Evolutionary conservation across 2,113 vertebrate genomes (phyloP), one percentile per base, ranked within the genome.

Genomic region (Dendropsophus ebraccatus): DNA sequence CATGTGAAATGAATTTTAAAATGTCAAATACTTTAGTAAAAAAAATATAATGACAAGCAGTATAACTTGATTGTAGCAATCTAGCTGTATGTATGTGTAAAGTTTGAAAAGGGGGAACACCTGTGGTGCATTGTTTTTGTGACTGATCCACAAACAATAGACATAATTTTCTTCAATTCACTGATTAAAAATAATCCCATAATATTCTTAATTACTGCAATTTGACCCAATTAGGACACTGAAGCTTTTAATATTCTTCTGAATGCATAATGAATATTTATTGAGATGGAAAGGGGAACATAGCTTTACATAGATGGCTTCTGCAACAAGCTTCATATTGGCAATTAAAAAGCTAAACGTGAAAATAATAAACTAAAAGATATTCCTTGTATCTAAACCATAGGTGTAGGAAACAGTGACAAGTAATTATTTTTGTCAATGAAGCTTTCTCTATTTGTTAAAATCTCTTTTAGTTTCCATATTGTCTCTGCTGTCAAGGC

Each of bases 401-500:
- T 41, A 41, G 14, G 17, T 16, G 16, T 16, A 67, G 16, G 13
- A 12, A 16, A 25, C 56, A n/a, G 5, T 58, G 21, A n/a, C 23
- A n/a, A 8, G n/a, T 16, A 67, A 67, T 69, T 17, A 23, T 69
- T 30, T 35, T 17, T 35, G 28, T 8, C 30, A 35, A 67, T 69
- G 32, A 69, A 35, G 9, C 7, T 19, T 35, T 69, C 4, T 35
- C 45, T 76, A 30, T 52, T 76, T 50, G 45, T 25, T 47, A 50
- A 47, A 92, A 91, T 93, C 78, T 89, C 92, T 92, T 93, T 92
- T 92, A 94, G 92, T 90, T 93, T 93, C 92, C 91, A 93, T 93
- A 93, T 86, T 90, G 37, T 65, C 90, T 92, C 94, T 93, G 94
- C 94, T 95, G 93, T 94, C 92, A 93, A 90, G 93, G 92, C 89